Evolutionary conservation across 2,113 vertebrate genomes (phyloP), one percentile per base, ranked within the genome.

Genomic region (Sebastes fasciatus): DNA sequence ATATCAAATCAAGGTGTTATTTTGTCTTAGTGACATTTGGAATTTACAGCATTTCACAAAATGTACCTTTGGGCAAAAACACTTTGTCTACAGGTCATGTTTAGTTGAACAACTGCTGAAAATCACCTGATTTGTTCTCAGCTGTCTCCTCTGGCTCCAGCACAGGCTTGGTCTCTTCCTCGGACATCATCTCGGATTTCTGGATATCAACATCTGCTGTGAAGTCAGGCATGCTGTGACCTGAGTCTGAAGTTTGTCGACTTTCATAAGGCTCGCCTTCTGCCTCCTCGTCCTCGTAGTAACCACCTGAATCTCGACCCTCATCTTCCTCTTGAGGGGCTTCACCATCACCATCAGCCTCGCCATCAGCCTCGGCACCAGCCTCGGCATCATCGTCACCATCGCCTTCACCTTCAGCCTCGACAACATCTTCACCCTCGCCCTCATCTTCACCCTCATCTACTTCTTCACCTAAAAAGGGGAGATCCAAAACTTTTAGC

Each of bases 251-350:
- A 40, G 78, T 5, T 19, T 45, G 60, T 2, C 86, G 87, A 52
- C 86, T 85, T 60, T 91, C 90, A 2, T 78, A 84, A 0, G 84
- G 76, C 55, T 92, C 89, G 8, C 42, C 84, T 8, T 91, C 82
- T 2, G 72, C 83, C 52, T 93, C 86, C 43, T 90, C 92, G 8
- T 92, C 92, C 67, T 95, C 93, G 0, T 87, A 93, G 79, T 92
- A 92, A n/a, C 90, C 91, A 12, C 91, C 93, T 1, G 92, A 93
- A 78, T 94, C 93, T 68, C 88, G 79, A 1, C 80, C 92, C 21
- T 93, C 92, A 6, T 94, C 92, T 51, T 90, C 88, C 26, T 92
- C 90, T 55, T 89, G 86, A 1, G 61, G 80, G 5, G 23, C 51
- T 1, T 78, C 58, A 4, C 23, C 88, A 12, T 85, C 85, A 1